Evolutionary conservation across 2,797 vertebrate species (phyloP).

Genomic region (Gallinago stenura): DNA sequence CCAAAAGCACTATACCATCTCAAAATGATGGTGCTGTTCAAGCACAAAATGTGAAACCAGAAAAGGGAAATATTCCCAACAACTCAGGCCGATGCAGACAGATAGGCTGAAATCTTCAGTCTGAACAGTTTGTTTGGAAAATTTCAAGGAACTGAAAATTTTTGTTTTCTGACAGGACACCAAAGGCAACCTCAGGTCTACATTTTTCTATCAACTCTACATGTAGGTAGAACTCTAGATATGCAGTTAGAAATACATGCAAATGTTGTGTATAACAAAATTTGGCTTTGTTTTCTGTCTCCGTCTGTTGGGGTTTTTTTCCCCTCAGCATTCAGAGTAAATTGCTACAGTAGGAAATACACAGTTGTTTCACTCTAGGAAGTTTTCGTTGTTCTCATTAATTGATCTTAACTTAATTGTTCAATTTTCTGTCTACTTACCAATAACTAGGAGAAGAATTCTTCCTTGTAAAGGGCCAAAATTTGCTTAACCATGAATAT

Average conservation of each 20-base stretch:
- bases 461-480: neutral
- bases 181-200: neutral
- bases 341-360: neutral
- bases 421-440: neutral
- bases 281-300: neutral
- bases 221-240: neutral
- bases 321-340: neutral
- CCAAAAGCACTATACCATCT: neutral
- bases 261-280: neutral
- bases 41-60: neutral
- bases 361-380: neutral
- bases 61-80: neutral
- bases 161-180: neutral
- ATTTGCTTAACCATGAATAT: neutral
- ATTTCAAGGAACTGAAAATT: neutral
- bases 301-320: rapidly evolving
- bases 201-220: neutral
- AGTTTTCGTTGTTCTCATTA: neutral
- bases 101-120: neutral
- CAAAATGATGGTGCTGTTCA: neutral
- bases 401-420: neutral
- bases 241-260: neutral
- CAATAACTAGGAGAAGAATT: neutral
- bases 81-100: neutral
- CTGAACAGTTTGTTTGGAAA: neutral